A percentile compares a stretch with the other conserved stretches of the same genome.
These are phyloP conservation scores for Poicephalus gulielmi DNA, from an alignment of 2,113 vertebrate genomes.

Conservation along the genomic window DNA sequence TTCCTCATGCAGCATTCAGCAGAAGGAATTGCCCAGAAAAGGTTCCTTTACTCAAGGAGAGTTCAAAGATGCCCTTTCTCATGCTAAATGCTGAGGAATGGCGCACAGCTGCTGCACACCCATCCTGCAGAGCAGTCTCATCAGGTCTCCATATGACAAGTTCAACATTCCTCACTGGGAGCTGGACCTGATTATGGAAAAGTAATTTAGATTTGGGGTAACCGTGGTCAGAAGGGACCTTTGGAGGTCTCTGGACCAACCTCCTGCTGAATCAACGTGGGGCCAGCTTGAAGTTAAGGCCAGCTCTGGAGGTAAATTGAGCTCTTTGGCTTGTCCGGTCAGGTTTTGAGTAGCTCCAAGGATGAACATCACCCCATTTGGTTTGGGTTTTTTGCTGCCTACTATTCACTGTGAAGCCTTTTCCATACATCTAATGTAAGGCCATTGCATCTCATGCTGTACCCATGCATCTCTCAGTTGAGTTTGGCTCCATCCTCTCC, in stretches of 20 bases:
- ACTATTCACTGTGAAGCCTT: not conserved
- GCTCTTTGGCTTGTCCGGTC: not conserved
- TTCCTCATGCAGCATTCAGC: not conserved
- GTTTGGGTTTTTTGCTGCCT: not conserved
- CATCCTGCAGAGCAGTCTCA: not conserved
- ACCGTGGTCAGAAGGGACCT: not conserved
- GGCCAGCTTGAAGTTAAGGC: not conserved
- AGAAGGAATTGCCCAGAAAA: not conserved
- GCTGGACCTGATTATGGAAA: not conserved
- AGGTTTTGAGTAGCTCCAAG: not conserved
- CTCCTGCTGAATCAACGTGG: rapidly evolving
- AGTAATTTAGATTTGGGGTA: not conserved
- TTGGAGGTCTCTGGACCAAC: not conserved
- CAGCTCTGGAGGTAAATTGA: not conserved
- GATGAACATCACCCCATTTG: not conserved
- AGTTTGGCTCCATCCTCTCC: not conserved
- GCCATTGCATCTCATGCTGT: rapidly evolving
- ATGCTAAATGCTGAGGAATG: not conserved
- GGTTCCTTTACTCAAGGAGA: not conserved
- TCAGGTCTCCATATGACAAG: not conserved
- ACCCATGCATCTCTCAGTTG: not conserved
- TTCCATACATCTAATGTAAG: not conserved
- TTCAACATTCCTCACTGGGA: not conserved
- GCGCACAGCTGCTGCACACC: rapidly evolving
- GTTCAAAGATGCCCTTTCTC: not conserved